phyloP scores from a whole-genome alignment of 2,797 vertebrate genomes.

The Perodicticus potto region DNA sequence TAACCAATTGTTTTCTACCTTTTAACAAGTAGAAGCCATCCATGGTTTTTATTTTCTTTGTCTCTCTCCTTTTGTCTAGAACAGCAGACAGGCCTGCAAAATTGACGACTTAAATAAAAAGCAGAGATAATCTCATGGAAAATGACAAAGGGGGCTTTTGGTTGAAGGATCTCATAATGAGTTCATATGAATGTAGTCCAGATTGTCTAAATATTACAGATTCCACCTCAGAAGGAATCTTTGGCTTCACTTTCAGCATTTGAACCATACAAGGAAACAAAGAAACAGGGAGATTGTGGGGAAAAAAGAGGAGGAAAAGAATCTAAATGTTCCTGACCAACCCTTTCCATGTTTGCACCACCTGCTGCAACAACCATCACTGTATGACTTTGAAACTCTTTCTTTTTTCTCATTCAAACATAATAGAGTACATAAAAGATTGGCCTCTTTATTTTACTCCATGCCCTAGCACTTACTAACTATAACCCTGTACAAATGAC shows the following conservation, averaged over 20 bases:
- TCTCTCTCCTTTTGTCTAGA: neutral
- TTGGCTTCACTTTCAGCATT: neutral
- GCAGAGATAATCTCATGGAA: slow-evolving; percentile 1
- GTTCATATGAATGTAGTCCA: neutral
- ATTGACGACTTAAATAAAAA: neutral
- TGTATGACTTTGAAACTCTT: neutral
- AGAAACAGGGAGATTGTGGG: neutral
- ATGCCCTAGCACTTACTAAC: neutral
- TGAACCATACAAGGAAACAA: neutral
- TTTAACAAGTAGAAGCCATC: neutral
- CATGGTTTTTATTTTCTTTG: neutral
- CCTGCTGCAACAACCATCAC: neutral
- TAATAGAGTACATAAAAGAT: neutral
- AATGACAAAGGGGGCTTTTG: neutral
- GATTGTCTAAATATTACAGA: neutral
- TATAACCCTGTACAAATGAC: neutral
- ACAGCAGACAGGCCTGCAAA: neutral
- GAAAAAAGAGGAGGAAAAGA: neutral
- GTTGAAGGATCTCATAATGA: neutral
- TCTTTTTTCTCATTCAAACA: neutral
- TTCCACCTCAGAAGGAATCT: neutral
- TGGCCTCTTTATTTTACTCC: neutral
- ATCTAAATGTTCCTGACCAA: neutral
- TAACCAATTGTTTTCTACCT: neutral
- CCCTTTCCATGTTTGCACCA: neutral